Conservation (phyloP, 2,113 vertebrate species). For the Argyrosomus japonicus region DNA sequence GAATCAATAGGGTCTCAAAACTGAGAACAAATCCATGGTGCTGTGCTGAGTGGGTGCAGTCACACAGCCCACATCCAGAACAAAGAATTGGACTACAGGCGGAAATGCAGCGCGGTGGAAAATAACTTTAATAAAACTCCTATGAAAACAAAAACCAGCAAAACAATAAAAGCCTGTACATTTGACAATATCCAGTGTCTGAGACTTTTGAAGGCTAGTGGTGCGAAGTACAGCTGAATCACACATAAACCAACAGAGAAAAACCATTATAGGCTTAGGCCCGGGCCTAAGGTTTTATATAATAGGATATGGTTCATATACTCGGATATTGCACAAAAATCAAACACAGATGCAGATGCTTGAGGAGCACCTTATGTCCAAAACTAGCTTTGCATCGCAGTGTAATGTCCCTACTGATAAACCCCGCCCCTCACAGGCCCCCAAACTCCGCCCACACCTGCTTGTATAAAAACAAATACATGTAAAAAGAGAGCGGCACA, state of each 20-base stretch:
- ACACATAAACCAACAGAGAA: slow-evolving; percentile 66
- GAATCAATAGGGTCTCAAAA: slow-evolving; percentile 30
- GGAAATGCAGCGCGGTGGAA: slow-evolving; percentile 63
- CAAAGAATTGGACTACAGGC: background rate
- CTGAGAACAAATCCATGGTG: background rate
- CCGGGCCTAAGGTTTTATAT: slow-evolving; percentile 44
- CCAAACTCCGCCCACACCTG: slow-evolving; percentile 47
- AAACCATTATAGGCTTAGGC: slow-evolving; percentile 65
- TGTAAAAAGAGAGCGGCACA: slow-evolving; percentile 59
- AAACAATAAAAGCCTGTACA: slow-evolving; percentile 81
- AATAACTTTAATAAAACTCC: slow-evolving; percentile 84
- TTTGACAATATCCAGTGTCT: slow-evolving; percentile 83
- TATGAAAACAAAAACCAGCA: slow-evolving; percentile 77
- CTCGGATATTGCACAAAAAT: slow-evolving; percentile 83
- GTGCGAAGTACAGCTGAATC: slow-evolving; percentile 72
- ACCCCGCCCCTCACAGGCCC: slow-evolving; percentile 30
- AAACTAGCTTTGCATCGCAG: slow-evolving; percentile 68
- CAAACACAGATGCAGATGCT: slow-evolving; percentile 67
- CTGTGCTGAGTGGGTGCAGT: background rate
- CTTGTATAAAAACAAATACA: slow-evolving; percentile 64
- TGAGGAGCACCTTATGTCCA: slow-evolving; percentile 55
- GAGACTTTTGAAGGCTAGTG: slow-evolving; percentile 76
- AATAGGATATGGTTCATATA: slow-evolving; percentile 67
- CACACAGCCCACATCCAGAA: slow-evolving; percentile 20
- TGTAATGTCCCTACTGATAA: slow-evolving; percentile 58